Evolutionary conservation across 2,113 vertebrate genomes (phyloP).

Genomic region (Spea bombifrons): DNA sequence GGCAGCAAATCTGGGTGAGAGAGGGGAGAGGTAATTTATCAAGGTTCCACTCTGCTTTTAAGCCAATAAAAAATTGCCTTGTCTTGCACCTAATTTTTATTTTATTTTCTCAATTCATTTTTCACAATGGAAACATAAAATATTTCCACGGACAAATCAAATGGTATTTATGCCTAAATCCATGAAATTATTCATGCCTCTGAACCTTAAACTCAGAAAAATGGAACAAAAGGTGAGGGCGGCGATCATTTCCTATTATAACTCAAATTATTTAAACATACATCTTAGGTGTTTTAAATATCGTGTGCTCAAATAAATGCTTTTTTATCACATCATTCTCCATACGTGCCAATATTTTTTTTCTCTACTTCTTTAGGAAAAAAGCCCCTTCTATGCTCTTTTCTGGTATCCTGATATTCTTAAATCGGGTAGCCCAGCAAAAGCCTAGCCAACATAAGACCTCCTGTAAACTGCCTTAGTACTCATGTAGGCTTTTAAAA

Average conservation of each 20-base stretch:
- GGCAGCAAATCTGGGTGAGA: not conserved
- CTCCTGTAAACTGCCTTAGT: no score
- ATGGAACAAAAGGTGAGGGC: not conserved
- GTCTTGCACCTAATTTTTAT: constrained; percentile 3
- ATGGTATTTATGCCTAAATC: not conserved
- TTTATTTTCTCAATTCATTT: not conserved
- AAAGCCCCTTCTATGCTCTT: no score
- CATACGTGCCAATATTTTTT: no score
- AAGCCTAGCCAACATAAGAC: no score
- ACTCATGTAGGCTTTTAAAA: no score
- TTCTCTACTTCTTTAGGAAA: no score
- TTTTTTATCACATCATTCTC: not conserved
- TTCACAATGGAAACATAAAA: not conserved
- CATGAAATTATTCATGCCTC: not conserved
- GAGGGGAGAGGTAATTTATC: constrained; percentile 28
- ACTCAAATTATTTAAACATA: not conserved
- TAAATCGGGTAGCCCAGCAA: no score
- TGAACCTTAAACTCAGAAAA: not conserved
- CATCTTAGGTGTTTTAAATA: not conserved
- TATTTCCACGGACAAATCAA: constrained; percentile 15
- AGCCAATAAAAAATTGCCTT: constrained; percentile 18
- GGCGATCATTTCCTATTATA: not conserved
- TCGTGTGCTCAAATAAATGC: not conserved
- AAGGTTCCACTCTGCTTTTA: constrained; percentile 2
- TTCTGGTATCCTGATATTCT: no score